Conservation (phyloP, 2,797 vertebrate genomes). For the Pantherophis vulpinus region DNA sequence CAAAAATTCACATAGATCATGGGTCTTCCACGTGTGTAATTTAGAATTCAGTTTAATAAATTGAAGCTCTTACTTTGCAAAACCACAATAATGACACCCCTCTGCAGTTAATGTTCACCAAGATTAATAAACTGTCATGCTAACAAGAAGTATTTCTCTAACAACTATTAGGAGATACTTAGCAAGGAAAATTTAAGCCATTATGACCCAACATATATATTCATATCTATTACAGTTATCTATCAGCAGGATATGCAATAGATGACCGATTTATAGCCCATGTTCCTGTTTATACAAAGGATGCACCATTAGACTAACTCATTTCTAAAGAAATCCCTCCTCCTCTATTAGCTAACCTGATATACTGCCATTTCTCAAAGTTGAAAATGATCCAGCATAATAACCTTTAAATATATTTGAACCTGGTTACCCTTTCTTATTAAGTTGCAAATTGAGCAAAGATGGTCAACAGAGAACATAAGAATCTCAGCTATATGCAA, state of each 20-base stretch:
- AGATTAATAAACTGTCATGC: background rate
- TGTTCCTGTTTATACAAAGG: conserved; percentile 34
- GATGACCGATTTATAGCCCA: conserved; percentile 28
- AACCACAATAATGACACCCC: background rate
- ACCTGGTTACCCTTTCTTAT: background rate
- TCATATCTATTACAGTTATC: background rate
- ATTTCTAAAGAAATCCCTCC: fast-evolving
- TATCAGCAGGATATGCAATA: background rate
- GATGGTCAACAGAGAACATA: background rate
- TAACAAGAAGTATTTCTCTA: background rate
- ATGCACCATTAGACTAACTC: background rate
- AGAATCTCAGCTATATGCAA: background rate
- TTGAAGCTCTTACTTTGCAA: background rate
- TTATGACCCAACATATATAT: background rate
- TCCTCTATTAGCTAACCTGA: conserved; percentile 23
- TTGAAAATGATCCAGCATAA: conserved; percentile 1
- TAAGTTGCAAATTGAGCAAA: background rate
- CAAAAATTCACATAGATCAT: background rate
- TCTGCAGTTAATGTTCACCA: background rate
- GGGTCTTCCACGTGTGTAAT: background rate
- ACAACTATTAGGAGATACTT: background rate
- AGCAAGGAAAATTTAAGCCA: background rate
- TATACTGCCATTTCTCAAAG: conserved; percentile 26
- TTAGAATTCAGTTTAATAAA: background rate
- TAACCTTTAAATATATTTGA: background rate